Evolutionary conservation across 2,888 invertebrate genomes (phyloP).

Genomic region (Phortica okadai): DNA sequence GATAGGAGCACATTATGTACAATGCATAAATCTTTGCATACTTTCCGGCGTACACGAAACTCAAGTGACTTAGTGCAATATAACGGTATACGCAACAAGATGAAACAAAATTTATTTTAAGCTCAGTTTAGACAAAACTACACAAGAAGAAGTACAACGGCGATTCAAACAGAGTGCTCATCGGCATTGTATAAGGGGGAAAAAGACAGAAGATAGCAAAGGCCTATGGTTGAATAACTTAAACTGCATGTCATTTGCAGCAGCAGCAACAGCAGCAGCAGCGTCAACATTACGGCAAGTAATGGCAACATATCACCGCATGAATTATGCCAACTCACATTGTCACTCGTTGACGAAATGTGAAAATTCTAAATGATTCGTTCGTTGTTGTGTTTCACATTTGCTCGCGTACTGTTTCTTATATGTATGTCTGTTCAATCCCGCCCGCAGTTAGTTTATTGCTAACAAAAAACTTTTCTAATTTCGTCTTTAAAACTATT

Average conservation of each 20-base stretch:
- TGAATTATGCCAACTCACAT: slow-evolving; percentile 20
- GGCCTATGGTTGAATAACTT: not conserved
- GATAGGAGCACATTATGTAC: slow-evolving; percentile 5
- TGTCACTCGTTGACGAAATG: not conserved
- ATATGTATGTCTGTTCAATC: too few relatives aligned
- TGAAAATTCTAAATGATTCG: too few relatives aligned
- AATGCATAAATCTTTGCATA: slow-evolving; percentile 36
- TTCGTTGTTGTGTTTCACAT: too few relatives aligned
- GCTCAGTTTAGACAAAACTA: not conserved
- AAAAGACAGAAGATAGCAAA: not conserved
- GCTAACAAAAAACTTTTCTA: slow-evolving; percentile 24
- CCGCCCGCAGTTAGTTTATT: not conserved
- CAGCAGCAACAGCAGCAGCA: slow-evolving; percentile 1
- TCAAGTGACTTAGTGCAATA: slow-evolving; percentile 33
- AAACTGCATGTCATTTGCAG: slow-evolving; percentile 14
- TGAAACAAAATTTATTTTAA: not conserved
- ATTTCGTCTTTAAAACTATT: slow-evolving; percentile 31
- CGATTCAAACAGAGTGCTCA: not conserved
- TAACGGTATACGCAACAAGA: slow-evolving; percentile 13
- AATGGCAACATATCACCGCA: slow-evolving; percentile 2
- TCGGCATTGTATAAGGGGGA: too few relatives aligned
- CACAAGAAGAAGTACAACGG: not conserved
- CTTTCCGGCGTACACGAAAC: slow-evolving; percentile 29
- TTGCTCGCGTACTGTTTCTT: too few relatives aligned
- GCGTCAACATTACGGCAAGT: too few relatives aligned